Percentiles rank a stretch among this genome's conserved stretches.
Evolutionary conservation across 1,140 invertebrate species (phyloP).

Genomic region (Oppia nitens): DNA sequence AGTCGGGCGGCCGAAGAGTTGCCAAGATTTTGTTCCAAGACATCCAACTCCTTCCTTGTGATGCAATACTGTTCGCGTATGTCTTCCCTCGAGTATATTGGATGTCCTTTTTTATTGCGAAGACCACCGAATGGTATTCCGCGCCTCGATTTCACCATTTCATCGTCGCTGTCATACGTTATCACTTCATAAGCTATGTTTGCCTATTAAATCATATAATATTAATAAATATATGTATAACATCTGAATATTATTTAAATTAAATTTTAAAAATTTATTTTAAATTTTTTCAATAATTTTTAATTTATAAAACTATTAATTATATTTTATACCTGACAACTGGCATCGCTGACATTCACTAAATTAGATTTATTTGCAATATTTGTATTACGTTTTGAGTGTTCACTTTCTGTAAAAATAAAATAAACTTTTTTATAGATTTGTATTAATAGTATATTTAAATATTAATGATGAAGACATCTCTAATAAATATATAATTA

Average conservation of each 20-base stretch:
- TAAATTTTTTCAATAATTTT: too few species aligned
- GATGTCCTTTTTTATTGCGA: conserved; percentile 30
- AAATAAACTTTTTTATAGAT: not conserved
- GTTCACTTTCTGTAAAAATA: not conserved
- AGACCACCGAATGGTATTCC: conserved; percentile 16
- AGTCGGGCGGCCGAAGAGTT: conserved; percentile 38
- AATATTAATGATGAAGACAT: too few species aligned
- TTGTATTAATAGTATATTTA: too few species aligned
- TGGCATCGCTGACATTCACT: not conserved
- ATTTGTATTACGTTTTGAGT: not conserved
- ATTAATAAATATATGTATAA: not conserved
- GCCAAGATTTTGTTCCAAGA: conserved; percentile 42
- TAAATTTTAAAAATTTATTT: too few species aligned
- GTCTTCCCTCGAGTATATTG: conserved; percentile 72
- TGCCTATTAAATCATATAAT: not conserved
- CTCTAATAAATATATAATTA: too few species aligned
- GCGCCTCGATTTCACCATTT: conserved; percentile 19
- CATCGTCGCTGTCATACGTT: conserved; percentile 25
- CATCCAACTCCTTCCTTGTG: conserved; percentile 66
- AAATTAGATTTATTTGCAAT: not conserved
- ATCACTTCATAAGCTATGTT: conserved; percentile 17
- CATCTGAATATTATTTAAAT: not conserved
- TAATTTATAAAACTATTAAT: too few species aligned
- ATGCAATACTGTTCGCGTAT: conserved; percentile 80
- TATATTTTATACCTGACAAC: not conserved